phyloP scores from a whole-genome alignment of 2,888 invertebrate species.

The Ornithoptera alexandrae region DNA sequence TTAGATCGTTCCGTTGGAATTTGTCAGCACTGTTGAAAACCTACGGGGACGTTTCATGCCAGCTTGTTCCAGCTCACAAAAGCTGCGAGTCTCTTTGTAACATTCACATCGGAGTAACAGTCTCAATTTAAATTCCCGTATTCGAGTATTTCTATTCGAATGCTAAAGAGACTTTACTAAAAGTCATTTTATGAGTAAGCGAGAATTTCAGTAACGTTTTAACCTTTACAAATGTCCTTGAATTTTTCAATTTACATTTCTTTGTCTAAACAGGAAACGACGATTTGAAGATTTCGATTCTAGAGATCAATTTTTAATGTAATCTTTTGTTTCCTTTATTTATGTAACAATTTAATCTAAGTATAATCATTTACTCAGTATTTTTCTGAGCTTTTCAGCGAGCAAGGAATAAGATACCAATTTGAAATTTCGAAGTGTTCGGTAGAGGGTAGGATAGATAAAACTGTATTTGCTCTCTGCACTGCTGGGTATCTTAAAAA shows the following conservation, averaged over 20 bases:
- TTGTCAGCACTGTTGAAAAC: background rate
- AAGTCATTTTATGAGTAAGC: conserved; percentile 13
- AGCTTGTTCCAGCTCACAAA: conserved; percentile 17
- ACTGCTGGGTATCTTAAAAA: too few species aligned
- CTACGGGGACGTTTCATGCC: conserved; percentile 2
- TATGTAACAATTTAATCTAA: too few species aligned
- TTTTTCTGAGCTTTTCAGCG: too few species aligned
- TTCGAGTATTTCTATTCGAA: conserved; percentile 16
- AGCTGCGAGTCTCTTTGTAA: conserved; percentile 20
- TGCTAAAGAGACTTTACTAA: conserved; percentile 18
- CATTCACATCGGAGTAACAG: conserved; percentile 3
- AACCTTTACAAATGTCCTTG: background rate
- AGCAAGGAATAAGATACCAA: too few species aligned
- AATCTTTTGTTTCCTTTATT: too few species aligned
- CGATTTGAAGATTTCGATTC: background rate
- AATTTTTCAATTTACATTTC: too few species aligned
- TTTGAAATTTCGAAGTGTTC: too few species aligned
- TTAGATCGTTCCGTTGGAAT: background rate
- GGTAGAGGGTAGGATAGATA: too few species aligned
- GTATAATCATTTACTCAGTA: too few species aligned
- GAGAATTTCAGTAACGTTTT: background rate
- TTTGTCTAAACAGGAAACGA: background rate
- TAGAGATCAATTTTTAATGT: background rate
- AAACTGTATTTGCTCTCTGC: too few species aligned
- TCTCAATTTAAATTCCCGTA: conserved; percentile 21